A percentile compares a stretch with the other conserved stretches of the same genome.
These are phyloP conservation scores for Eupithecia subumbrata DNA, from an alignment of 2,888 invertebrate genomes.

Conservation along the genomic window DNA sequence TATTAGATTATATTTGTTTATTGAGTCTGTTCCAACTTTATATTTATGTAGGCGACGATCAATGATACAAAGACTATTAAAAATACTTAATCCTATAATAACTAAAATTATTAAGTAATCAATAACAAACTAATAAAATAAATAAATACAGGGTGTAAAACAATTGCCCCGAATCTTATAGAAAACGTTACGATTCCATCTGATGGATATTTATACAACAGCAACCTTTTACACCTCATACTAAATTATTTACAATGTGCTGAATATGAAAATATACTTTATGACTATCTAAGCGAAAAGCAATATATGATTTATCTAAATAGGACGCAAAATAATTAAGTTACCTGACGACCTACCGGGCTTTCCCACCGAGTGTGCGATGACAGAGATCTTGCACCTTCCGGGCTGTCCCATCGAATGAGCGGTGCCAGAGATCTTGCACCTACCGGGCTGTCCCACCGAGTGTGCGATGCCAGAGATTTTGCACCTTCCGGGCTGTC, in stretches of 20 bases:
- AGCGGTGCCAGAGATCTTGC: background rate
- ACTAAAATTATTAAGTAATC: slow-evolving; percentile 62
- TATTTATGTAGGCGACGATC: slow-evolving; percentile 13
- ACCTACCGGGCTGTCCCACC: background rate
- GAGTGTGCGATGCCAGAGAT: background rate
- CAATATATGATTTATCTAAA: slow-evolving; percentile 43
- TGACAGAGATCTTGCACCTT: background rate
- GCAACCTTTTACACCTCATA: slow-evolving; percentile 76
- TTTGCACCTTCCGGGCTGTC: background rate
- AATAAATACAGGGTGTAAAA: slow-evolving; percentile 74
- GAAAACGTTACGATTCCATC: slow-evolving; percentile 55
- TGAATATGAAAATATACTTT: slow-evolving; percentile 70
- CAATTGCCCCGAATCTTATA: slow-evolving; percentile 55
- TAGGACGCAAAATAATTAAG: slow-evolving; percentile 59
- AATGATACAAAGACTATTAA: slow-evolving; percentile 28
- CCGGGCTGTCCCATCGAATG: too few relatives aligned
- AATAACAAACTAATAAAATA: slow-evolving; percentile 56
- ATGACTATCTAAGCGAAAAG: slow-evolving; percentile 58
- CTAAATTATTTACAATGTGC: slow-evolving; percentile 71
- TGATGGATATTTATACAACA: slow-evolving; percentile 57
- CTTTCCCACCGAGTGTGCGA: background rate
- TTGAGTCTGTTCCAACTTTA: background rate
- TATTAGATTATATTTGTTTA: background rate
- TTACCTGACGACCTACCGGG: slow-evolving; percentile 41
- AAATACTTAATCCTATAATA: slow-evolving; percentile 45